Base-by-base conservation (phyloP, 1,140 invertebrate genomes). In the Homarus americanus region DNA sequence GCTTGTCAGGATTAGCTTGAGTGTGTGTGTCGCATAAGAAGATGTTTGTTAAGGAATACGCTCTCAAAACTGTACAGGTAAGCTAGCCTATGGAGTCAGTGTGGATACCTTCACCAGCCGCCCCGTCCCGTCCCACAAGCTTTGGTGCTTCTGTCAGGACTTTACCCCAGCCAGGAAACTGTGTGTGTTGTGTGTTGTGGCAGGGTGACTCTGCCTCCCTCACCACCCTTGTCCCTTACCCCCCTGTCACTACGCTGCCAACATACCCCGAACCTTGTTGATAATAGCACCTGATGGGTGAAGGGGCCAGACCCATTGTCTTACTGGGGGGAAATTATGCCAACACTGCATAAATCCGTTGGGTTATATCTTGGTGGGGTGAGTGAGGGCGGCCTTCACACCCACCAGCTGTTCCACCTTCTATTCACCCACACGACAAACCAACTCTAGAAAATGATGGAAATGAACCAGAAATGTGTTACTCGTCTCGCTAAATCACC, bases 1-100 rank as follows among this genome's bases (percentile, higher is more conserved):
- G 79, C 87, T 82, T 90, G 87, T 90, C 87, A 82, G 87, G 79
- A 82, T 90, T 90, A 90, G 79, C 63, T 49, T 82, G 87, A 73
- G 87, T 88, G 87, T 90, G 87, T 90, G 87, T 90, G 79, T 72
- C 69, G 73, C 79, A 73, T 82, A 82, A 90, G 78, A 82, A 88
- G 87, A 88, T 90, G 78, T 82, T 69, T 90, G 79, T 82, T 34
- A 90, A 90, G 79, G 87, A 90, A 72, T 82, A 75, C 79, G 79
- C 80, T 82, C 79, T 49, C 79, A 90, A 90, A 73, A 90, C 87
- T 73, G 72, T 66, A 90, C 85, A 87, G 85, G 85, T 87, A 87
- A 87, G 85, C 75, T 87, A 38, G 69, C 75, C 53, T 87, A 36
- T 78, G 73, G 49, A 87, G 85, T 87, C 75, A 15, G 28, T 28